These are phyloP conservation scores for Eurytoma californica DNA, from an alignment of 2,888 invertebrate genomes.

Conservation along the genomic window DNA sequence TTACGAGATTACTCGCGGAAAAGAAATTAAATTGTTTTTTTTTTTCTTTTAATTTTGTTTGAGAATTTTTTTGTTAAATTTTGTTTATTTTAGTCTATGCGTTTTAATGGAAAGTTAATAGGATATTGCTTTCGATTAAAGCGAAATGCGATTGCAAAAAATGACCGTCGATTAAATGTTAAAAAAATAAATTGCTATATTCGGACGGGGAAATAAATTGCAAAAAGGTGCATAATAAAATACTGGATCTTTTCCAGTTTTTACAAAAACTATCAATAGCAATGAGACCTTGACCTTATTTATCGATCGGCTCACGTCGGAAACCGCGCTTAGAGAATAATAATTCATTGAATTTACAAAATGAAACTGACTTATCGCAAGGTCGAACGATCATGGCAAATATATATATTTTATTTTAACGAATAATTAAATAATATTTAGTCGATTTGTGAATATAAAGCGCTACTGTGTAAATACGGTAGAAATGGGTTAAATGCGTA, in stretches of 20 bases:
- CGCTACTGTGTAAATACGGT: too few relatives aligned
- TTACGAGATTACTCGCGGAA: too few relatives aligned
- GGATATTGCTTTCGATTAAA: too few relatives aligned
- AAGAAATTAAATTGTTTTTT: background rate
- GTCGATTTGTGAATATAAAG: background rate
- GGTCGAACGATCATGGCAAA: background rate
- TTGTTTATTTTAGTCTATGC: too few relatives aligned
- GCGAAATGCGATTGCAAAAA: too few relatives aligned
- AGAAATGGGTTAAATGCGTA: too few relatives aligned
- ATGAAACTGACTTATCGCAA: background rate
- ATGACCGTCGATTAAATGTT: too few relatives aligned
- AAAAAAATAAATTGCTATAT: too few relatives aligned
- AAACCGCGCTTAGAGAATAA: slow-evolving; percentile 35
- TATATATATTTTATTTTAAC: background rate
- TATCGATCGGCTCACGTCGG: slow-evolving; percentile 43
- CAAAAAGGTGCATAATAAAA: background rate
- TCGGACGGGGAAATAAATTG: background rate
- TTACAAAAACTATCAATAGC: slow-evolving; percentile 42
- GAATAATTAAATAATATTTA: background rate
- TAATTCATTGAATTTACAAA: slow-evolving; percentile 22
- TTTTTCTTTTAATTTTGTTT: too few relatives aligned
- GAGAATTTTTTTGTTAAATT: too few relatives aligned
- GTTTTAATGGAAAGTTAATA: too few relatives aligned
- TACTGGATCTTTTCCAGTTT: slow-evolving; percentile 21
- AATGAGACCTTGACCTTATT: slow-evolving; percentile 45